Percentiles rank a stretch among this genome's conserved stretches.
Conservation (phyloP, 2,797 vertebrate genomes). For the Choloepus didactylus region DNA sequence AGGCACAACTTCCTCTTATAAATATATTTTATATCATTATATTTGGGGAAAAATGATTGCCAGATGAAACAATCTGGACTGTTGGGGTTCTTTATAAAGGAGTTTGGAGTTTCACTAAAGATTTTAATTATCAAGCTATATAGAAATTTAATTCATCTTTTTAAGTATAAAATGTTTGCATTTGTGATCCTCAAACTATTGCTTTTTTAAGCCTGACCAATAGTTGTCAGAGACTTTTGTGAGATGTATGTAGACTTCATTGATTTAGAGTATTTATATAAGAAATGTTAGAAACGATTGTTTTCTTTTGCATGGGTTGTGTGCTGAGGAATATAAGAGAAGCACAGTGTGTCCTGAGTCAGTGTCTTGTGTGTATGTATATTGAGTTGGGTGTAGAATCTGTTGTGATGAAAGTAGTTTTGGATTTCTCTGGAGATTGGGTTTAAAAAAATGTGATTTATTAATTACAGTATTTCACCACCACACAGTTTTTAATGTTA, state of each 20-base stretch:
- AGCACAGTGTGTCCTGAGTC: not conserved
- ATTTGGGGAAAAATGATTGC: conserved; percentile 46
- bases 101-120: conserved; percentile 32
- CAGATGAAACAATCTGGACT: not conserved
- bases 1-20: not conserved
- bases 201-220: not conserved
- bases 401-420: conserved; percentile 31
- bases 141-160: conserved; percentile 45
- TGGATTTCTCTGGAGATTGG: conserved; percentile 19
- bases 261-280: not conserved
- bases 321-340: not conserved
- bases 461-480: conserved; percentile 23
- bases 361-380: not conserved
- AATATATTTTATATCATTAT: conserved; percentile 24
- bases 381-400: conserved; percentile 18
- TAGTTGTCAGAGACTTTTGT: not conserved
- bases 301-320: conserved; percentile 13
- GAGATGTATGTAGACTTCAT: not conserved
- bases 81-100: conserved; percentile 2
- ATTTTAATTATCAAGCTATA: conserved; percentile 42
- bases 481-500: conserved; percentile 37
- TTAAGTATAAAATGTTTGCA: conserved; percentile 12
- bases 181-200: conserved; percentile 22
- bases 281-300: not conserved
- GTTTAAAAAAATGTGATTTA: conserved; percentile 44